phyloP scores from a whole-genome alignment of 2,113 vertebrate genomes.

The Petromus typicus region DNA sequence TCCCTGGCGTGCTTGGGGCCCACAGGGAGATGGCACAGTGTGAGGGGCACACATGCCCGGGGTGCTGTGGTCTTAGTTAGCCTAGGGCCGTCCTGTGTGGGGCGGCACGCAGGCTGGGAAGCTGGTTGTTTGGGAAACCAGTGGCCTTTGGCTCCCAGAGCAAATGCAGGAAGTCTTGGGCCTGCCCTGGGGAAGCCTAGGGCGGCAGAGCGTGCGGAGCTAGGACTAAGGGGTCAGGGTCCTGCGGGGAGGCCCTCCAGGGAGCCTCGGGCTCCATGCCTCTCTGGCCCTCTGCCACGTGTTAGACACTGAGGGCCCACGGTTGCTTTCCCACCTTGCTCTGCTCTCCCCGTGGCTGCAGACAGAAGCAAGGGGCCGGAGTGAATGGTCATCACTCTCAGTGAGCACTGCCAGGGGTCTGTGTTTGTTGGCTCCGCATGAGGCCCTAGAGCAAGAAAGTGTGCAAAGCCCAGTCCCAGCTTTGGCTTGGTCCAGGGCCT shows the following conservation, averaged over 20 bases:
- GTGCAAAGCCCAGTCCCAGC: neutral
- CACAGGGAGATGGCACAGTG: neutral
- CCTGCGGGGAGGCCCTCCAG: neutral
- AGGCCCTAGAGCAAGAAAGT: neutral
- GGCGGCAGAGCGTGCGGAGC: neutral
- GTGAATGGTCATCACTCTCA: neutral
- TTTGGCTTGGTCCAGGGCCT: rapidly evolving
- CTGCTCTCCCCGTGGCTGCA: neutral
- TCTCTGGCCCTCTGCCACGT: neutral
- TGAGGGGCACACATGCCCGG: neutral
- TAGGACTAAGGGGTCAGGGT: neutral
- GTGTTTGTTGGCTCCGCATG: neutral
- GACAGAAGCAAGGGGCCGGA: neutral
- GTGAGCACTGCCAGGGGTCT: rapidly evolving
- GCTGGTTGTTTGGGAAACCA: neutral
- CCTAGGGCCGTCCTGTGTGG: neutral
- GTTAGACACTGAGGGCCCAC: neutral
- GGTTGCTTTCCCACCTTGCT: neutral
- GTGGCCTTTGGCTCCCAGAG: neutral
- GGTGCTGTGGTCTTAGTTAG: neutral
- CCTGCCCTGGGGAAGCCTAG: neutral
- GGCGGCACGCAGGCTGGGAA: neutral
- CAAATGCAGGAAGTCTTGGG: neutral
- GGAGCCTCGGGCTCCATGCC: neutral
- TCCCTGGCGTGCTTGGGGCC: neutral